Evolutionary conservation across 2,888 invertebrate species (phyloP).

Genomic region (Archips crataeganus): DNA sequence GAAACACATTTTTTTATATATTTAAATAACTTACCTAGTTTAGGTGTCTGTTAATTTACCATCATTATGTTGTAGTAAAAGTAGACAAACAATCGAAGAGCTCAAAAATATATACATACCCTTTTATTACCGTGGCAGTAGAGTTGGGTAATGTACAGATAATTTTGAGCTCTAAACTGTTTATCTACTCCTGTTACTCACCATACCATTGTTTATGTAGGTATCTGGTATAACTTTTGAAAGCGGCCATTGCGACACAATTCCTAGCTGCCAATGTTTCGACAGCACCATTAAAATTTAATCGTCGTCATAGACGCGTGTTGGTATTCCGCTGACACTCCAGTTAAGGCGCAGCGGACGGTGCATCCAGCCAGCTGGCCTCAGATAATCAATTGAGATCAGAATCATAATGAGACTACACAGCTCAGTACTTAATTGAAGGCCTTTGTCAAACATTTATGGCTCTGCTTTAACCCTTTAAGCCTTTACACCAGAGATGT

Average conservation of each 20-base stretch:
- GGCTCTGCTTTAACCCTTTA: not conserved
- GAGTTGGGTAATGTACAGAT: too few relatives aligned
- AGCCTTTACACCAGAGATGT: too few relatives aligned
- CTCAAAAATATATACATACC: too few relatives aligned
- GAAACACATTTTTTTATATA: too few relatives aligned
- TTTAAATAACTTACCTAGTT: too few relatives aligned
- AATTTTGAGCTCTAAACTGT: too few relatives aligned
- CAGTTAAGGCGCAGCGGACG: conserved; percentile 17
- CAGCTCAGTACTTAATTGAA: conserved; percentile 10
- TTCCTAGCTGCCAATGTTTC: conserved; percentile 51
- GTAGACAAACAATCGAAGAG: too few relatives aligned
- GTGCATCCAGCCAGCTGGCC: conserved; percentile 22
- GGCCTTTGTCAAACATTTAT: not conserved
- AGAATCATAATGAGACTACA: conserved; percentile 30
- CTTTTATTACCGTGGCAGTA: too few relatives aligned
- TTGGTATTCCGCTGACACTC: conserved; percentile 63
- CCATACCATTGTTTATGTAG: not conserved
- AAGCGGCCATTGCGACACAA: conserved; percentile 55
- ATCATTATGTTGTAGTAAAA: too few relatives aligned
- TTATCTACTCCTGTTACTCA: too few relatives aligned
- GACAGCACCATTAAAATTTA: conserved; percentile 65
- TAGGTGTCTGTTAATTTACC: too few relatives aligned
- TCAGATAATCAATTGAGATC: conserved; percentile 36
- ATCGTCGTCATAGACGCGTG: conserved; percentile 62
- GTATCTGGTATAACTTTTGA: conserved; percentile 48